A percentile compares a stretch with the other conserved stretches of the same genome.
Evolutionary conservation across 2,797 vertebrate genomes (phyloP).

Genomic region (Chaenodraco wilsoni): DNA sequence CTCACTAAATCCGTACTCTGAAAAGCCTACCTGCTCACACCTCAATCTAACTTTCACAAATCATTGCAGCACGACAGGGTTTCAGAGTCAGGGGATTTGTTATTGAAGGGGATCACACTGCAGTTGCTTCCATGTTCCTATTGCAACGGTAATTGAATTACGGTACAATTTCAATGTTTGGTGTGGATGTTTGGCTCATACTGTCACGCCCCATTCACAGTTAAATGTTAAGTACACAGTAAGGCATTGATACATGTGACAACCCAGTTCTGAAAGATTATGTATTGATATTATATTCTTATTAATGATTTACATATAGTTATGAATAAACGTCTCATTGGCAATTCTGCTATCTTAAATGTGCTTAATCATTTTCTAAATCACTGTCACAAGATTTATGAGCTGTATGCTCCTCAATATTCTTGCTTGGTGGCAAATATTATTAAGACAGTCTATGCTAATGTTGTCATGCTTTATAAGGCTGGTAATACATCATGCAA

Average conservation of each 20-base stretch:
- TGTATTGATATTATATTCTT: constrained; percentile 18
- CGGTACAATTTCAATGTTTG: constrained; percentile 13
- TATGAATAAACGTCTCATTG: constrained; percentile 17
- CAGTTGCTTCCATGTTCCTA: constrained; percentile 50
- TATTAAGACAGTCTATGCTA: constrained; percentile 62
- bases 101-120: constrained; percentile 58
- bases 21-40: constrained; percentile 67
- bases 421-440: constrained; percentile 56
- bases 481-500: constrained; percentile 52
- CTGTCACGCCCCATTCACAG: constrained; percentile 9
- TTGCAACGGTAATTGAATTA: constrained; percentile 45
- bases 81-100: constrained; percentile 58
- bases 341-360: constrained; percentile 28
- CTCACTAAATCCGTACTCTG: constrained; percentile 55
- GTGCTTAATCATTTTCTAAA: constrained; percentile 37
- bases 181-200: constrained; percentile 25
- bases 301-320: constrained; percentile 21
- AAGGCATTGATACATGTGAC: constrained; percentile 2
- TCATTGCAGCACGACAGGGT: constrained; percentile 60
- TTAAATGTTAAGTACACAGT: constrained; percentile 12
- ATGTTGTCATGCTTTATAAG: constrained; percentile 62
- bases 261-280: constrained; percentile 10
- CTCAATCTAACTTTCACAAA: constrained; percentile 66
- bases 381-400: constrained; percentile 34
- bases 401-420: constrained; percentile 51